Evolutionary conservation across 2,113 vertebrate genomes (phyloP).

Genomic region (Chloebia gouldiae): DNA sequence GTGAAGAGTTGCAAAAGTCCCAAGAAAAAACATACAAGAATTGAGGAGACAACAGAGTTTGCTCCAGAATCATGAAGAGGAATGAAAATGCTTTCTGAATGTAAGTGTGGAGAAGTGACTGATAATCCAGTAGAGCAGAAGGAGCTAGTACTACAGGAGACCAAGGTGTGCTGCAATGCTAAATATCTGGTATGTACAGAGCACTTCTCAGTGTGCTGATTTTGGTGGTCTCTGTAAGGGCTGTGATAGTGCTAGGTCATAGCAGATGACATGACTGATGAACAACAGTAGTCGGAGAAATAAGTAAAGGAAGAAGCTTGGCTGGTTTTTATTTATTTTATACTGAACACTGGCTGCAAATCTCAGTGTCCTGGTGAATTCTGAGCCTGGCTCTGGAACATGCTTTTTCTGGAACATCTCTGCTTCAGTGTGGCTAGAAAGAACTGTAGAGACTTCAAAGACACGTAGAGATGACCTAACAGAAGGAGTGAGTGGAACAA

Average conservation of each 20-base stretch:
- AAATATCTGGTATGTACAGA: not conserved
- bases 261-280: not conserved
- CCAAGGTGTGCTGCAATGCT: not conserved
- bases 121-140: not conserved
- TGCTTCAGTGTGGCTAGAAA: not conserved
- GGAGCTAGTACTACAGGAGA: not conserved
- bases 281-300: not conserved
- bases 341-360: not conserved
- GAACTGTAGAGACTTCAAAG: not conserved
- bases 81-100: not conserved
- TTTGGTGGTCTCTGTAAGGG: not conserved
- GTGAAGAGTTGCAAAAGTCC: not conserved
- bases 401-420: not conserved
- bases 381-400: not conserved
- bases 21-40: not conserved
- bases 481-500: not conserved
- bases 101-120: fast-evolving
- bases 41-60: not conserved
- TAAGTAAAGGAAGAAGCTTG: not conserved
- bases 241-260: not conserved
- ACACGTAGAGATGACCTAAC: not conserved
- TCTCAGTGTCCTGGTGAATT: not conserved
- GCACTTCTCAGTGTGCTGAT: not conserved
- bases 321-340: not conserved
- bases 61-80: not conserved